Conservation (phyloP, 2,888 invertebrate species). For the Acanthopleura granulata region DNA sequence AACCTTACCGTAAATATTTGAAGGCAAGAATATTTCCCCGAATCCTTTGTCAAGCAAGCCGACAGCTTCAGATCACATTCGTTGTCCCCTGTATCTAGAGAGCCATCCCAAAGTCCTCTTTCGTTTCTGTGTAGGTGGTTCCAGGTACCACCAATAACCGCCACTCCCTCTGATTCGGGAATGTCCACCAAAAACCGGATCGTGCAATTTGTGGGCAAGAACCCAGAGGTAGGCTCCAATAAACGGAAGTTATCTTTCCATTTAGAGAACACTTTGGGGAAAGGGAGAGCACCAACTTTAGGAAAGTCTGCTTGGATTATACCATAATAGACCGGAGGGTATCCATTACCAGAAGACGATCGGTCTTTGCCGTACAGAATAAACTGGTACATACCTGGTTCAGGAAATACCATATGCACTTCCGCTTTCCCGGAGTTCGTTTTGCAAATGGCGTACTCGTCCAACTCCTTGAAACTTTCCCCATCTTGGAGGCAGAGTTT, state of each 20-base stretch:
- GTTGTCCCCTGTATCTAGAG: background rate
- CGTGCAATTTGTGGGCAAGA: background rate
- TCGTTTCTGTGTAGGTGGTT: background rate
- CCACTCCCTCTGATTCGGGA: background rate
- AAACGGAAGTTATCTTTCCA: slow-evolving; percentile 6
- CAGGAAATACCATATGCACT: background rate
- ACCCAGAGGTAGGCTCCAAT: background rate
- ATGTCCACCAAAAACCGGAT: background rate
- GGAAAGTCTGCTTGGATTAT: slow-evolving; percentile 9
- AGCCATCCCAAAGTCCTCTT: background rate
- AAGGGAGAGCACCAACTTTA: slow-evolving; percentile 13
- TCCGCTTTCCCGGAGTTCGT: background rate
- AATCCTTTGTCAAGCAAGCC: background rate
- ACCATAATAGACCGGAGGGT: slow-evolving; percentile 10
- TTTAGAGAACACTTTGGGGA: slow-evolving; percentile 11
- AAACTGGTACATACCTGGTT: background rate
- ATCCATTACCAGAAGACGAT: background rate
- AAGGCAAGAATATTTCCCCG: background rate
- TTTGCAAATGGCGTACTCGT: background rate
- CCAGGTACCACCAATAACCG: background rate
- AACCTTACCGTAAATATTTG: background rate
- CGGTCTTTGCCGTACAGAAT: background rate
- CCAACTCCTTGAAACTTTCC: background rate
- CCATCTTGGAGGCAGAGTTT: slow-evolving; percentile 1
- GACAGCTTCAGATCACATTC: slow-evolving; percentile 14